Conservation (phyloP, 1,140 invertebrate genomes). For the Popillia japonica region DNA sequence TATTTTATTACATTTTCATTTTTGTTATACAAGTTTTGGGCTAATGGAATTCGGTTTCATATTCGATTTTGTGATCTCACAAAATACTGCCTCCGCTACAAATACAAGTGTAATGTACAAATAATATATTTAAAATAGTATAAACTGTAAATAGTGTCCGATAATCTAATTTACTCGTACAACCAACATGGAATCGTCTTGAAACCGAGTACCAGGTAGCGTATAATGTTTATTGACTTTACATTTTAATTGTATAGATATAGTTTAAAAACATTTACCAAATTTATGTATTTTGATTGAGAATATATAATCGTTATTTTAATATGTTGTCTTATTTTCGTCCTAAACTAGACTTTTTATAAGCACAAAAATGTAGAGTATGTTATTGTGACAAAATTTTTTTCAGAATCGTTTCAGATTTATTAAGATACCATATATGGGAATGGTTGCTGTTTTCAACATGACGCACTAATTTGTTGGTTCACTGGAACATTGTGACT, state of each 20-base stretch:
- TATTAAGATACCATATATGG: too few species aligned
- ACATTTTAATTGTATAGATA: conserved; percentile 49
- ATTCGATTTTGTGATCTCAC: neutral
- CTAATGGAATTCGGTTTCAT: neutral
- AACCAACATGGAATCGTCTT: neutral
- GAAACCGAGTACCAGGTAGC: neutral
- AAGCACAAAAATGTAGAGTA: neutral
- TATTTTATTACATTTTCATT: conserved; percentile 18
- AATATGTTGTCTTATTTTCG: conserved; percentile 21
- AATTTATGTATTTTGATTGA: conserved; percentile 52
- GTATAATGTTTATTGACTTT: conserved; percentile 35
- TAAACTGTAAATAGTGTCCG: conserved; percentile 8
- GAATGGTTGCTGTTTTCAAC: too few species aligned
- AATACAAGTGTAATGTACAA: conserved; percentile 20
- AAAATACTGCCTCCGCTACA: neutral
- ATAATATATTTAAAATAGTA: conserved; percentile 8
- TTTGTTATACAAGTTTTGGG: neutral
- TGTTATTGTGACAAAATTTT: too few species aligned
- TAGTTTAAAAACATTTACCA: conserved; percentile 52
- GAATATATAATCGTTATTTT: conserved; percentile 53
- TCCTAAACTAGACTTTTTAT: neutral
- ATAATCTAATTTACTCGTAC: neutral
- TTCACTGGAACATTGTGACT: too few species aligned
- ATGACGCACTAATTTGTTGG: too few species aligned
- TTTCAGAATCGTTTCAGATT: too few species aligned